Conservation (phyloP, 2,888 invertebrate genomes). For the Apodemia hepburni region DNA sequence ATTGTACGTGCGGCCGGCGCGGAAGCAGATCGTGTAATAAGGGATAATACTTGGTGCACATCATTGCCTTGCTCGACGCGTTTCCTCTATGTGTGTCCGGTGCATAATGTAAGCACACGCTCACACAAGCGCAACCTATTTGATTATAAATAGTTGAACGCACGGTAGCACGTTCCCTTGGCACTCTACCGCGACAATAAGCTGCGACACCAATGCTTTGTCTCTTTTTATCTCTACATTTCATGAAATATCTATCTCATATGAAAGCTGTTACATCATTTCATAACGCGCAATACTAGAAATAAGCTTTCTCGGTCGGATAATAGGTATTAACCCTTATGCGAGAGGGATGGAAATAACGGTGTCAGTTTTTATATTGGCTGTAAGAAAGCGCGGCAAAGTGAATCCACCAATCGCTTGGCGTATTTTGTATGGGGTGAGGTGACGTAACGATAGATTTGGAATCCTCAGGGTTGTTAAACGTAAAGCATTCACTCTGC, state of each 20-base stretch:
- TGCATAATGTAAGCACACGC: slow-evolving; percentile 71
- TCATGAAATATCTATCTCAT: slow-evolving; percentile 44
- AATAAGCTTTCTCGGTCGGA: slow-evolving; percentile 51
- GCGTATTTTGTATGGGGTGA: slow-evolving; percentile 66
- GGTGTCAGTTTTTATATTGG: slow-evolving; percentile 45
- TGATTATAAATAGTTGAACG: slow-evolving; percentile 79
- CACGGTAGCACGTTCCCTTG: slow-evolving; percentile 79
- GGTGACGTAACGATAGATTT: slow-evolving; percentile 68
- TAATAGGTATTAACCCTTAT: slow-evolving; percentile 38
- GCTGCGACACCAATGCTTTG: slow-evolving; percentile 51
- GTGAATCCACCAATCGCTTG: slow-evolving; percentile 55
- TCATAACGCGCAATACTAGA: slow-evolving; percentile 49
- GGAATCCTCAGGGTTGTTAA: slow-evolving; percentile 69
- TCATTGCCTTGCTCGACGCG: slow-evolving; percentile 69
- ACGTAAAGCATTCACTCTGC: slow-evolving; percentile 71
- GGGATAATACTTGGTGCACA: slow-evolving; percentile 75
- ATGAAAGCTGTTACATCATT: slow-evolving; percentile 68
- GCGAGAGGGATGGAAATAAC: slow-evolving; percentile 48
- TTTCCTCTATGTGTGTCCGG: slow-evolving; percentile 53
- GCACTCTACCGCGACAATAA: slow-evolving; percentile 71
- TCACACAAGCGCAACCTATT: slow-evolving; percentile 59
- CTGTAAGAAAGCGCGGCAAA: slow-evolving; percentile 74
- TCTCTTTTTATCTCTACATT: slow-evolving; percentile 46
- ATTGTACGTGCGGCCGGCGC: slow-evolving; percentile 70
- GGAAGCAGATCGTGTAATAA: slow-evolving; percentile 75